Evolutionary conservation across 2,113 vertebrate species (phyloP).

Genomic region (Argyrosomus japonicus): DNA sequence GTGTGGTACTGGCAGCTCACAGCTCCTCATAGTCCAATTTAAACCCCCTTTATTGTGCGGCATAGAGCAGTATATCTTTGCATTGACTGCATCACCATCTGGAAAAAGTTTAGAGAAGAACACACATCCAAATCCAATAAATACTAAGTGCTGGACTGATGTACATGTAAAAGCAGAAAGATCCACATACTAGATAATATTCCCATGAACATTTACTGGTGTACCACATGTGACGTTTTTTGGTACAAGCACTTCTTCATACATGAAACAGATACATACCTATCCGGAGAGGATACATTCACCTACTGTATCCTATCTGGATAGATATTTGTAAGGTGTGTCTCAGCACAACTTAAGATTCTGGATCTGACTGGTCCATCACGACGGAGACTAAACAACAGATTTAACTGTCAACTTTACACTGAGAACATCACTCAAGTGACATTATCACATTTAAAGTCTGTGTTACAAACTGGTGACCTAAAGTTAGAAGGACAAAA

Average conservation of each 20-base stretch:
- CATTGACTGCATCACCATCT: constrained; percentile 22
- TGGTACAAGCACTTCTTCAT: no score
- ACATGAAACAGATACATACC: no score
- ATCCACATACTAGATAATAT: no score
- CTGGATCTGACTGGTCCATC: neutral
- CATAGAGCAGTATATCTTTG: constrained; percentile 16
- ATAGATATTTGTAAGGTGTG: no score
- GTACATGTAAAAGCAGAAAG: no score
- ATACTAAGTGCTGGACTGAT: no score
- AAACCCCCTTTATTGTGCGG: constrained; percentile 37
- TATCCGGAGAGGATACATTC: no score
- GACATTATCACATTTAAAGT: neutral
- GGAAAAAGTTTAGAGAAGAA: neutral
- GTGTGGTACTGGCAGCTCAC: constrained; percentile 25
- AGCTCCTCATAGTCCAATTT: constrained; percentile 31
- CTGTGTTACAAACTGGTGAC: neutral
- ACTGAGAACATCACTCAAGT: neutral
- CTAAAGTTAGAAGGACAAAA: neutral
- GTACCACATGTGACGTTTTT: no score
- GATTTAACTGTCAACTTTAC: neutral
- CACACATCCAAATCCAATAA: no score
- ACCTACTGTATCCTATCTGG: no score
- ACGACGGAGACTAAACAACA: neutral
- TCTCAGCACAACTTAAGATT: neutral
- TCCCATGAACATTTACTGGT: no score